phyloP scores from a whole-genome alignment of 2,888 invertebrate genomes.

The Callosobruchus maculatus region DNA sequence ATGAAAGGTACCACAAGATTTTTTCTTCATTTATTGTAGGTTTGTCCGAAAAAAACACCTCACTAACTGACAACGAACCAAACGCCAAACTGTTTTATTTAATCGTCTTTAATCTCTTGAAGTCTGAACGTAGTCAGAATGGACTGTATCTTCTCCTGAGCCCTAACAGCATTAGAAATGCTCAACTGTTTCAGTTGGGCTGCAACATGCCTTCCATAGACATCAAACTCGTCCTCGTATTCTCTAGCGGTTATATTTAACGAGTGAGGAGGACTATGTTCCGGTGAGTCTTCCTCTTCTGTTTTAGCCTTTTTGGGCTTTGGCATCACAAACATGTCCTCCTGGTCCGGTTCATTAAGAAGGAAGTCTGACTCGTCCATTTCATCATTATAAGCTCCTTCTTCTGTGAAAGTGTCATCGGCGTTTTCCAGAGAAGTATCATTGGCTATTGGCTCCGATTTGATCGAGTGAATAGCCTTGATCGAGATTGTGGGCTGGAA shows the following conservation, averaged over 20 bases:
- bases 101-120: neutral
- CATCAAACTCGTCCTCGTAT: neutral
- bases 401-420: neutral
- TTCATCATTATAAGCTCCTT: neutral
- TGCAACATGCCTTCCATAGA: neutral
- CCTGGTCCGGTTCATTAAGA: neutral
- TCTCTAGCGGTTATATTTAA: neutral
- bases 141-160: neutral
- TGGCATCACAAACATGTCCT: neutral
- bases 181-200: neutral
- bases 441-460: neutral
- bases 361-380: neutral
- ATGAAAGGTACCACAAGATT: no score
- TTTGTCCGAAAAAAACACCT: no score
- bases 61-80: no score
- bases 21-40: no score
- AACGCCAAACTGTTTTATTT: neutral
- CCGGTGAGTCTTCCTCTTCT: neutral
- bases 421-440: neutral
- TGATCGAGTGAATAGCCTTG: neutral
- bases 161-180: neutral
- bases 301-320: neutral
- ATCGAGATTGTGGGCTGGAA: neutral
- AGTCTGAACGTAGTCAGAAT: neutral
- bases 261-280: neutral